phyloP scores from a whole-genome alignment of 2,888 invertebrate species.

The Lysandra bellargus region DNA sequence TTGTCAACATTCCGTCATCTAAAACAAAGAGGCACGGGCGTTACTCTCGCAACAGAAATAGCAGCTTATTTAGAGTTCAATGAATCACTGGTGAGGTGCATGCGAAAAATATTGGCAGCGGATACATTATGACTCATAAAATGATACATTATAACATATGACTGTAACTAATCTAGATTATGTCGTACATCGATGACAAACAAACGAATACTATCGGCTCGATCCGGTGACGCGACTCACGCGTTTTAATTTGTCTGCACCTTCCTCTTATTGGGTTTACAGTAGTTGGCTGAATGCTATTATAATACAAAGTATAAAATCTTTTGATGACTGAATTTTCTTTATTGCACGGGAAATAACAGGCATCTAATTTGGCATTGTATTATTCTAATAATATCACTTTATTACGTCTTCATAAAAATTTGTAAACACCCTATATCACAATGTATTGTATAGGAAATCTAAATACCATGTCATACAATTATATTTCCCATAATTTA shows the following conservation, averaged over 20 bases:
- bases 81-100: slow-evolving; percentile 51
- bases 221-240: not conserved
- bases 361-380: too few relatives aligned
- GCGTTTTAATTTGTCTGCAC: not conserved
- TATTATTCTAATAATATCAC: too few relatives aligned
- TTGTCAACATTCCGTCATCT: slow-evolving; percentile 44
- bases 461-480: not conserved
- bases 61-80: slow-evolving; percentile 49
- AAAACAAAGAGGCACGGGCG: slow-evolving; percentile 43
- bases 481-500: not conserved
- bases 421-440: too few relatives aligned
- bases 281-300: too few relatives aligned
- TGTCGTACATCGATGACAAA: slow-evolving; percentile 26
- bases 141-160: slow-evolving; percentile 28
- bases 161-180: slow-evolving; percentile 15
- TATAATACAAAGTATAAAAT: too few relatives aligned
- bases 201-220: slow-evolving; percentile 7
- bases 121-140: slow-evolving; percentile 27
- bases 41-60: slow-evolving; percentile 56
- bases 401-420: too few relatives aligned
- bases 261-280: too few relatives aligned
- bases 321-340: too few relatives aligned
- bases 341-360: too few relatives aligned
- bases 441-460: not conserved
- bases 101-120: slow-evolving; percentile 33